phyloP scores from a whole-genome alignment of 2,888 invertebrate species.

The Chouioia cunea region DNA sequence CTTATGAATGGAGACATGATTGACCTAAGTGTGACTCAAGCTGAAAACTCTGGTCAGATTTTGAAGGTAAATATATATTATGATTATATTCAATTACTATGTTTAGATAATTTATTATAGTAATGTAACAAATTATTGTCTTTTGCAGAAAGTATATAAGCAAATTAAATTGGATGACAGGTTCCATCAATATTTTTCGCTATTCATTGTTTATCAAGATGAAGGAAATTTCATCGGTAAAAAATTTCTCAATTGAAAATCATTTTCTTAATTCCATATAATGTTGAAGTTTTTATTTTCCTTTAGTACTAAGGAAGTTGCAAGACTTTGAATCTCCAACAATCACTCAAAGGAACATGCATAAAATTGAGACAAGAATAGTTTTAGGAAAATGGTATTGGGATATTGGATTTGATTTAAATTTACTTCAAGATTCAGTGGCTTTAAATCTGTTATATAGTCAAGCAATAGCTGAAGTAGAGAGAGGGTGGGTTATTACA shows the following conservation, averaged over 20 bases:
- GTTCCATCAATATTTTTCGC: slow-evolving; percentile 87
- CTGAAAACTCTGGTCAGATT: slow-evolving; percentile 86
- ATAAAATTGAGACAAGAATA: slow-evolving; percentile 83
- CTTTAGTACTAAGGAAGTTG: slow-evolving; percentile 85
- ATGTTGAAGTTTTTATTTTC: slow-evolving; percentile 46
- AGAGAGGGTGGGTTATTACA: slow-evolving; percentile 86
- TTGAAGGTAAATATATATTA: slow-evolving; percentile 71
- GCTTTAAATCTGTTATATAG: slow-evolving; percentile 88
- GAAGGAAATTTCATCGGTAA: slow-evolving; percentile 72
- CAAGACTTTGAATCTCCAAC: slow-evolving; percentile 98
- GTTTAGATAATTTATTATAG: slow-evolving; percentile 1
- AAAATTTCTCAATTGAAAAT: slow-evolving; percentile 16
- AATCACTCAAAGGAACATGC: slow-evolving; percentile 82
- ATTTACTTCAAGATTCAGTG: slow-evolving; percentile 84
- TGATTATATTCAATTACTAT: background rate
- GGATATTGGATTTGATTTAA: slow-evolving; percentile 87
- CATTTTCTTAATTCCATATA: slow-evolving; percentile 7
- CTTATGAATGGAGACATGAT: slow-evolving; percentile 90
- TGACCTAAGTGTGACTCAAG: slow-evolving; percentile 82
- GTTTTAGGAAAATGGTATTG: slow-evolving; percentile 93
- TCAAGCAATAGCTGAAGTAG: slow-evolving; percentile 89
- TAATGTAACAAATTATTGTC: slow-evolving; percentile 33
- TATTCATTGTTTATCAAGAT: slow-evolving; percentile 87
- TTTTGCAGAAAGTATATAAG: slow-evolving; percentile 80
- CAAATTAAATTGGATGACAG: slow-evolving; percentile 85